phyloP scores from a whole-genome alignment of 2,888 invertebrate genomes.

The Lydus trimaculatus region DNA sequence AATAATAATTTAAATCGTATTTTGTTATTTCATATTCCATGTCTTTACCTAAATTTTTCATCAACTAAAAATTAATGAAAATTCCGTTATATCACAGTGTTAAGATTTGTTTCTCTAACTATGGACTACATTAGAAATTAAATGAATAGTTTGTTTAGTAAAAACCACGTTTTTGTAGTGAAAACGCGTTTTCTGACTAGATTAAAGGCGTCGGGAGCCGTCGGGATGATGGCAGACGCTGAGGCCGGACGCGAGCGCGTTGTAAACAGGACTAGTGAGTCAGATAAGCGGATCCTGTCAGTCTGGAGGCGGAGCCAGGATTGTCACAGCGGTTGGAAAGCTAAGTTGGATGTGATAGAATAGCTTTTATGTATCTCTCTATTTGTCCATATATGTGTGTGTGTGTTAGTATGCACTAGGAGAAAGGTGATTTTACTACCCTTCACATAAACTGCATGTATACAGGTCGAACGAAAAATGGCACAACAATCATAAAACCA shows the following conservation, averaged over 20 bases:
- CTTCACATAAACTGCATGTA: not conserved
- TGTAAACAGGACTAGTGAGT: constrained; percentile 58
- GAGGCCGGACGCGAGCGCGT: constrained; percentile 52
- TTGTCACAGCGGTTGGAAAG: constrained; percentile 61
- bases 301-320: constrained; percentile 56
- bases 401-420: constrained; percentile 14
- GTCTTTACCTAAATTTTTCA: not conserved
- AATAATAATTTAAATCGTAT: not conserved
- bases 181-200: constrained; percentile 43
- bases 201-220: constrained; percentile 50
- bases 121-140: not conserved
- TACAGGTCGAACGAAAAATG: not conserved
- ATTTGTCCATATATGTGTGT: not conserved
- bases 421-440: constrained; percentile 19
- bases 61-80: not conserved
- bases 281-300: constrained; percentile 57
- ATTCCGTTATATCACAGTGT: constrained; percentile 8
- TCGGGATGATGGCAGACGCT: constrained; percentile 52
- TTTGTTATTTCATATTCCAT: not conserved
- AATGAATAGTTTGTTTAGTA: not conserved
- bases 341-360: constrained; percentile 56
- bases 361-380: constrained; percentile 26
- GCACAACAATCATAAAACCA: not conserved
- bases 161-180: constrained; percentile 7
- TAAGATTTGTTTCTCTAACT: not conserved